A percentile compares a stretch with the other conserved stretches of the same genome.
phyloP scores from a whole-genome alignment of 2,113 vertebrate genomes.

The Hystrix brachyura region DNA sequence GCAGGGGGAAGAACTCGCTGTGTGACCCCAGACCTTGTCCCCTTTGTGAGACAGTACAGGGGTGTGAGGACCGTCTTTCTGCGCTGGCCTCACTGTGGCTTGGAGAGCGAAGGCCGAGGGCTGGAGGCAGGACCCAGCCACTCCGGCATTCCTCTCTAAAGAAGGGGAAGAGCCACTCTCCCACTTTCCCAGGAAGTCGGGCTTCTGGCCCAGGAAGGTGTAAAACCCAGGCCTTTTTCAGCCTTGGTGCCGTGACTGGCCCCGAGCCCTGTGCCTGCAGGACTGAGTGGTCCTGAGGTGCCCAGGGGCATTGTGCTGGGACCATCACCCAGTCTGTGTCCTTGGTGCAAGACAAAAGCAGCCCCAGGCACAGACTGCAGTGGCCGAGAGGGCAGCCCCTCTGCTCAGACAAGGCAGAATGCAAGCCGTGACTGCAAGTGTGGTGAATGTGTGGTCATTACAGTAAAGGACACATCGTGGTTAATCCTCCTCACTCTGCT shows the following conservation, averaged over 20 bases:
- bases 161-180: neutral
- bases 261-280: neutral
- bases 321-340: accelerated
- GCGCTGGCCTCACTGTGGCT: neutral
- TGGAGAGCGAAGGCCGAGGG: neutral
- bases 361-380: no score
- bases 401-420: neutral
- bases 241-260: neutral
- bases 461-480: neutral
- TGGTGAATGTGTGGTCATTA: neutral
- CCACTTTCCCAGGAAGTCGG: neutral
- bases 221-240: neutral
- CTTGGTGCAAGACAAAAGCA: neutral
- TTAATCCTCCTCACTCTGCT: neutral
- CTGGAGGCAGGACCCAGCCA: neutral
- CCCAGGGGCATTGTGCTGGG: accelerated
- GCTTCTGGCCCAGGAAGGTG: neutral
- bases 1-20: neutral
- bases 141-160: neutral
- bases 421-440: neutral
- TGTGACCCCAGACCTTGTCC: neutral
- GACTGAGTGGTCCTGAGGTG: accelerated
- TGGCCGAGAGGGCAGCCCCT: neutral
- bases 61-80: neutral
- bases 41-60: no score